Conservation (phyloP, 2,113 vertebrate species). For the Actenoides lindsayi region DNA sequence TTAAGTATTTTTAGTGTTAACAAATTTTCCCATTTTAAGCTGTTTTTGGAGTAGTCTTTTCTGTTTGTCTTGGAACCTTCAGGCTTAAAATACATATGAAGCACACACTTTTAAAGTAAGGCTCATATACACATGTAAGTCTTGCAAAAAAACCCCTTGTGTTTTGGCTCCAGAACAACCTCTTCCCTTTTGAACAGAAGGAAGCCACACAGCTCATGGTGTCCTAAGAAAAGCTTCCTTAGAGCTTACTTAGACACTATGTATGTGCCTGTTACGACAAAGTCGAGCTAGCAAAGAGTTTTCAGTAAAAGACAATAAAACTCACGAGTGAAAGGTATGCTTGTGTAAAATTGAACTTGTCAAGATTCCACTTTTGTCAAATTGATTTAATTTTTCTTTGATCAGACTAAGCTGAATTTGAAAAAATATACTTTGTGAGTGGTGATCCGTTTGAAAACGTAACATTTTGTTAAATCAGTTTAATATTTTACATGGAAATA, state of each 20-base stretch:
- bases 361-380: neutral
- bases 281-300: neutral
- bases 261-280: neutral
- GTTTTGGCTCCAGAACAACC: neutral
- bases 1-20: neutral
- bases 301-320: neutral
- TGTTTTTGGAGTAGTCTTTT: neutral
- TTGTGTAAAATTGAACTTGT: neutral
- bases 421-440: neutral
- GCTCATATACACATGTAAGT: neutral
- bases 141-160: neutral
- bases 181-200: neutral
- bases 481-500: neutral
- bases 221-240: neutral
- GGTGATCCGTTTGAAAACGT: neutral
- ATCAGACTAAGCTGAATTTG: neutral
- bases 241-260: neutral
- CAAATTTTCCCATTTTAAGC: neutral
- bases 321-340: neutral
- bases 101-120: neutral
- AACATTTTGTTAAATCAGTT: neutral
- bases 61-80: neutral
- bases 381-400: neutral
- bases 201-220: neutral
- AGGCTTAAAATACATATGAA: neutral